Conservation (phyloP, 1,140 invertebrate species). For the Brachionus calyciflorus region DNA sequence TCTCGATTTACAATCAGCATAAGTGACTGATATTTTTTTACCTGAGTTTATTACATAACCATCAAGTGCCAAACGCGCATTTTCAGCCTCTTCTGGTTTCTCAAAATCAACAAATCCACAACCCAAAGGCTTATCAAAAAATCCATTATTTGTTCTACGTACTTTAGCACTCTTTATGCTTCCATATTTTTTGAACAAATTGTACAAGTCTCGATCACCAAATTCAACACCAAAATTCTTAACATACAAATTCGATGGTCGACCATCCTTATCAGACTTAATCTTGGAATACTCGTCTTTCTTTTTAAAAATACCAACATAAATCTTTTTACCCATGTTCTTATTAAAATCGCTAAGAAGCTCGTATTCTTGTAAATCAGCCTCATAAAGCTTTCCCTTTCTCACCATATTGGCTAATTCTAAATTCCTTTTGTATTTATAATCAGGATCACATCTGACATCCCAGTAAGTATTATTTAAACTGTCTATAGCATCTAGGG, state of each 20-base stretch:
- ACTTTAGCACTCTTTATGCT: slow-evolving; percentile 46
- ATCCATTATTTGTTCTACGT: slow-evolving; percentile 11
- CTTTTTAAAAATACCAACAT: slow-evolving; percentile 35
- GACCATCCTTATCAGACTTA: slow-evolving; percentile 35
- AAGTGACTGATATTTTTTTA: slow-evolving; percentile 21
- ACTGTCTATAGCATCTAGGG: slow-evolving; percentile 22
- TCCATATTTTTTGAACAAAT: slow-evolving; percentile 30
- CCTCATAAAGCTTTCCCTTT: not conserved
- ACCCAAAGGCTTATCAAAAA: slow-evolving; percentile 17
- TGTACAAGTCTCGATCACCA: slow-evolving; percentile 33
- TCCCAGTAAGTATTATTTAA: slow-evolving; percentile 44
- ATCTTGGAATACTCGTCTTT: slow-evolving; percentile 40
- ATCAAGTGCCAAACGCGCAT: slow-evolving; percentile 10
- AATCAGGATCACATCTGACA: slow-evolving; percentile 25
- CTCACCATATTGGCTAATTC: not conserved
- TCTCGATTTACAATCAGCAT: slow-evolving; percentile 39
- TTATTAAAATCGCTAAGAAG: not conserved
- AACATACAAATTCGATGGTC: slow-evolving; percentile 43
- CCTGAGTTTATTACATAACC: not conserved
- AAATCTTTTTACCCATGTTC: slow-evolving; percentile 42
- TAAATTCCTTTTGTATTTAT: slow-evolving; percentile 2
- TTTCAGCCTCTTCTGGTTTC: slow-evolving; percentile 35
- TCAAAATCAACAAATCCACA: slow-evolving; percentile 46
- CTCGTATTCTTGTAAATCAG: not conserved
- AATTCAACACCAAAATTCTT: slow-evolving; percentile 45